Conservation (phyloP, 2,113 vertebrate genomes). For the Rhinopomastus cyanomelas region DNA sequence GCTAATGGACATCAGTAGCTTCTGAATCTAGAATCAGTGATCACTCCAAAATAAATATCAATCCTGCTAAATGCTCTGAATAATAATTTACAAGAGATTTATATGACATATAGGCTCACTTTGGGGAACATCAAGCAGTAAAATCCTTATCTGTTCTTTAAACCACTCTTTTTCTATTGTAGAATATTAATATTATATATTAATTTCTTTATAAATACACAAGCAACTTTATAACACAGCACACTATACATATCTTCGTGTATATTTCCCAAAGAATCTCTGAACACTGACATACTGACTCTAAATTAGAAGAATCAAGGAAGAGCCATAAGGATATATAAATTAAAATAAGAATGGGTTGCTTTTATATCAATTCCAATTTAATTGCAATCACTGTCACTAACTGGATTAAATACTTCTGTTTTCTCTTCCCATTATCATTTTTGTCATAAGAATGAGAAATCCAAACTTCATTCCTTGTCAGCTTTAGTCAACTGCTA, state of each 20-base stretch:
- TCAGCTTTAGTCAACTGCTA: neutral
- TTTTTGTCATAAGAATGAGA: conserved; percentile 51
- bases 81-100: neutral
- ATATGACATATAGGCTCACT: neutral
- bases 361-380: conserved; percentile 42
- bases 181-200: conserved; percentile 1
- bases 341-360: conserved; percentile 42
- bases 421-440: conserved; percentile 53
- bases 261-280: neutral
- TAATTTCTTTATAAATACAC: neutral
- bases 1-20: conserved; percentile 9
- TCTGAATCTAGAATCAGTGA: neutral
- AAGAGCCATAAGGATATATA: conserved; percentile 12
- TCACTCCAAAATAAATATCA: conserved; percentile 24
- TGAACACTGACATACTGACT: neutral
- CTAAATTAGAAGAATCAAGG: neutral
- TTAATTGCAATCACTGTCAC: conserved; percentile 51
- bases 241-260: neutral
- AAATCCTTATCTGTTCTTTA: conserved; percentile 3
- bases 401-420: conserved; percentile 51
- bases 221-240: neutral
- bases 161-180: neutral
- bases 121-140: neutral
- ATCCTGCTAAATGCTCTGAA: neutral
- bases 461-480: conserved; percentile 24